Percentiles rank a stretch among this genome's conserved stretches.
These are phyloP conservation scores for Trichopoda pennipes DNA, from an alignment of 2,888 invertebrate species.

Conservation along the genomic window DNA sequence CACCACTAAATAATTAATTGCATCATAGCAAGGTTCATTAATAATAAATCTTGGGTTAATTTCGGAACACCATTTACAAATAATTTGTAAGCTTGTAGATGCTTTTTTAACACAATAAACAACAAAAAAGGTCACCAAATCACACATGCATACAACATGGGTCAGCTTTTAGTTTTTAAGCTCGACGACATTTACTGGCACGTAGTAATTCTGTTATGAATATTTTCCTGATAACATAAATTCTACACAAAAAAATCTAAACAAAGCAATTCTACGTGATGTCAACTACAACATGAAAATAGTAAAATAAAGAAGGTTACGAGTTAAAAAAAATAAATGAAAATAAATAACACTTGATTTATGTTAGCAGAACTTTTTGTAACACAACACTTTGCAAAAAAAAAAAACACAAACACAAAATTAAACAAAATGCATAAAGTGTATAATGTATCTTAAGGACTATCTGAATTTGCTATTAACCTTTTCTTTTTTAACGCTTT, in stretches of 20 bases:
- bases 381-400: conserved; percentile 7
- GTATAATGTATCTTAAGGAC: background rate
- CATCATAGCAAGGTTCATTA: no score
- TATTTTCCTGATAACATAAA: conserved; percentile 60
- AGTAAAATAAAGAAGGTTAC: background rate
- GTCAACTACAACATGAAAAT: conserved; percentile 50
- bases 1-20: no score
- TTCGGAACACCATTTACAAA: background rate
- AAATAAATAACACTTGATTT: conserved; percentile 55
- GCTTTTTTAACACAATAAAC: background rate
- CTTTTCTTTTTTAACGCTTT: background rate
- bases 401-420: background rate
- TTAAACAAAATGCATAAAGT: conserved; percentile 23
- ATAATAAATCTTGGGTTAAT: no score
- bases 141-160: conserved; percentile 27
- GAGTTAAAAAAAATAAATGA: conserved; percentile 6
- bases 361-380: conserved; percentile 20
- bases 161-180: conserved; percentile 49
- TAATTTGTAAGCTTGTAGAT: background rate
- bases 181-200: conserved; percentile 51
- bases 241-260: conserved; percentile 32
- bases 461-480: conserved; percentile 8
- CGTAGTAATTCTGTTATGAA: conserved; percentile 62
- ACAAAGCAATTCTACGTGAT: conserved; percentile 58
- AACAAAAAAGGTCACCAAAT: background rate